Evolutionary conservation across 2,888 invertebrate genomes (phyloP).

Genomic region (Gastrophysa polygoni): DNA sequence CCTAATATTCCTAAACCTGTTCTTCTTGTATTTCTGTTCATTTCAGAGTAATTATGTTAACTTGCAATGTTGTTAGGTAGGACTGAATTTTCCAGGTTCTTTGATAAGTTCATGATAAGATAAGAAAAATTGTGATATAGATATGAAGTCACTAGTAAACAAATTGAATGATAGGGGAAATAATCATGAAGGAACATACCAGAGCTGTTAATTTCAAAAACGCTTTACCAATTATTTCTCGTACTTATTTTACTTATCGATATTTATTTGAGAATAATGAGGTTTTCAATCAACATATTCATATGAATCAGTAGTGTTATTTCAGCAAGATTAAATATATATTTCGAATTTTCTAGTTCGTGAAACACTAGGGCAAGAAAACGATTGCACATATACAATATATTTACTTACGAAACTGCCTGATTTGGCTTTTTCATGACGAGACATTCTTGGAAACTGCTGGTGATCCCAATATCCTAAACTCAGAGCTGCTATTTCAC

Average conservation of each 20-base stretch:
- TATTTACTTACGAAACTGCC: conserved; percentile 66
- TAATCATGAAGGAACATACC: neutral
- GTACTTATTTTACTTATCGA: neutral
- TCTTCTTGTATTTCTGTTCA: conserved; percentile 21
- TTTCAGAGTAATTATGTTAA: neutral
- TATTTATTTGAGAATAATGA: too few species aligned
- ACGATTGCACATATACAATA: too few species aligned
- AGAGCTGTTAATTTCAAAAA: neutral
- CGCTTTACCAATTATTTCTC: too few species aligned
- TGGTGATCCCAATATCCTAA: conserved; percentile 1
- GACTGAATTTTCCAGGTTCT: neutral
- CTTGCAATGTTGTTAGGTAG: neutral
- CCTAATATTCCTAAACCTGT: conserved; percentile 25
- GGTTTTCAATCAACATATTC: too few species aligned
- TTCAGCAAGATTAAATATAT: too few species aligned
- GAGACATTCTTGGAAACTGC: conserved; percentile 58
- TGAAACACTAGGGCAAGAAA: too few species aligned
- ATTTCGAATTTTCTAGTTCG: too few species aligned
- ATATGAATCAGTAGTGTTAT: too few species aligned
- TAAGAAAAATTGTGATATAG: neutral
- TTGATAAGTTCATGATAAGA: neutral
- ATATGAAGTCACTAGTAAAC: neutral
- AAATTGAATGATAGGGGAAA: neutral
- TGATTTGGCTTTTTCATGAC: conserved; percentile 69
- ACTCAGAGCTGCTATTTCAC: conserved; percentile 1